Conservation (phyloP, 1,140 invertebrate species). For the Doryteuthis pealeii region DNA sequence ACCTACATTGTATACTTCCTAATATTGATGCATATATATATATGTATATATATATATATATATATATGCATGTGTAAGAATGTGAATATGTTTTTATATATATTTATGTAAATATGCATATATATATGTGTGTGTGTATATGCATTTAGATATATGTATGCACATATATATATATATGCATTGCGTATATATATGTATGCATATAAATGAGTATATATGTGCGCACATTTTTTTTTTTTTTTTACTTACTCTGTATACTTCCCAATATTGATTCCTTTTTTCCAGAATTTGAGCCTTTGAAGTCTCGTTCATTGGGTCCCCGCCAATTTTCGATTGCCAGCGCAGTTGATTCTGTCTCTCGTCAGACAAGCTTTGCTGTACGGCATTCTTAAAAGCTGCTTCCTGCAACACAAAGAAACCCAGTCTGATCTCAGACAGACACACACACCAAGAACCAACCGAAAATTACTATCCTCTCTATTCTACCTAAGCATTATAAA, state of each 20-base stretch:
- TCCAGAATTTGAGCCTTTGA: conserved; percentile 41
- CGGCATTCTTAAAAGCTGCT: conserved; percentile 54
- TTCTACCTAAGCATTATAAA: no score
- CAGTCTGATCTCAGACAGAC: no score
- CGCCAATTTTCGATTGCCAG: conserved; percentile 59
- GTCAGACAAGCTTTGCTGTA: conserved; percentile 56
- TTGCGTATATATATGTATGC: neutral
- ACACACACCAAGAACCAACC: no score
- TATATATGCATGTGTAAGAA: neutral
- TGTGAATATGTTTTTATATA: neutral
- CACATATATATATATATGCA: neutral
- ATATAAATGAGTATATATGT: neutral
- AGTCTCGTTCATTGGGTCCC: conserved; percentile 47
- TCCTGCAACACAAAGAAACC: no score
- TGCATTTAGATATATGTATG: neutral
- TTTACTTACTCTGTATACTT: conserved; percentile 33
- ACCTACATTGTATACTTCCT: neutral
- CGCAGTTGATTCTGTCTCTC: conserved; percentile 59
- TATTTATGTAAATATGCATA: neutral
- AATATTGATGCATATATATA: neutral
- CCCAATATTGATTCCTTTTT: conserved; percentile 44
- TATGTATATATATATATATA: conserved; percentile 2
- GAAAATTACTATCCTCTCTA: no score
- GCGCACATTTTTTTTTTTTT: neutral
- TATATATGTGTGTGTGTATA: neutral